A percentile compares a stretch with the other conserved stretches of the same genome.
These are phyloP conservation scores for Magallana gigas DNA, from an alignment of 1,140 invertebrate genomes.

Conservation along the genomic window DNA sequence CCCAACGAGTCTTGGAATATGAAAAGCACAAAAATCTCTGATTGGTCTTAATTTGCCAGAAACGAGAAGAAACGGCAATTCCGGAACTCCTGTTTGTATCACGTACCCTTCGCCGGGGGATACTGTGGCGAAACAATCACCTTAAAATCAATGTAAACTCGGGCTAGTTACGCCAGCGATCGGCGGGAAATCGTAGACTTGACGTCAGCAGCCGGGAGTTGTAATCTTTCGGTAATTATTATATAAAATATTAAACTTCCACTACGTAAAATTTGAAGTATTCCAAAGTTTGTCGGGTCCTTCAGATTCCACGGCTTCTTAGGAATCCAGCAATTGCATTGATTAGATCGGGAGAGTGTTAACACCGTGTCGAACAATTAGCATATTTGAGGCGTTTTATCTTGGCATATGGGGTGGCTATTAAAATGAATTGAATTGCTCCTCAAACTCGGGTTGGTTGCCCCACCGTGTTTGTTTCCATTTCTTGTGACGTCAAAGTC, in stretches of 20 bases:
- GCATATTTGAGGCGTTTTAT: slow-evolving; percentile 31
- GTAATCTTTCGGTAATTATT: slow-evolving; percentile 41
- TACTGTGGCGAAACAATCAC: slow-evolving; percentile 28
- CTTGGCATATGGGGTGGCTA: background rate
- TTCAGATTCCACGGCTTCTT: slow-evolving; percentile 14
- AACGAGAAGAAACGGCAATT: background rate
- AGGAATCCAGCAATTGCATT: slow-evolving; percentile 1
- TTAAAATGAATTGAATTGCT: slow-evolving; percentile 28
- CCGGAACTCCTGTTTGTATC: background rate
- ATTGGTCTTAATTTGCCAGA: slow-evolving; percentile 34
- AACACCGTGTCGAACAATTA: slow-evolving; percentile 28
- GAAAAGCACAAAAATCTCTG: slow-evolving; percentile 3
- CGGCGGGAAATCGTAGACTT: slow-evolving; percentile 18
- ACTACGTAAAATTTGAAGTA: slow-evolving; percentile 23
- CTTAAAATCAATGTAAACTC: slow-evolving; percentile 9
- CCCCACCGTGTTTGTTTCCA: background rate
- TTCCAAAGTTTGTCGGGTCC: slow-evolving; percentile 8
- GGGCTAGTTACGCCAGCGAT: slow-evolving; percentile 31
- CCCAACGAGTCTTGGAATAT: background rate
- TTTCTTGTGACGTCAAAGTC: slow-evolving; percentile 6
- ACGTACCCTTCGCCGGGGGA: background rate
- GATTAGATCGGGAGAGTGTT: background rate
- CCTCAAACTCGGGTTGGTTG: slow-evolving; percentile 14
- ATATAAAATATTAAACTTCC: slow-evolving; percentile 39
- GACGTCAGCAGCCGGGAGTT: slow-evolving; percentile 13